Evolutionary conservation across 1,140 invertebrate species (phyloP), one percentile per base, ranked within the genome.

Genomic region (Pinna nobilis): DNA sequence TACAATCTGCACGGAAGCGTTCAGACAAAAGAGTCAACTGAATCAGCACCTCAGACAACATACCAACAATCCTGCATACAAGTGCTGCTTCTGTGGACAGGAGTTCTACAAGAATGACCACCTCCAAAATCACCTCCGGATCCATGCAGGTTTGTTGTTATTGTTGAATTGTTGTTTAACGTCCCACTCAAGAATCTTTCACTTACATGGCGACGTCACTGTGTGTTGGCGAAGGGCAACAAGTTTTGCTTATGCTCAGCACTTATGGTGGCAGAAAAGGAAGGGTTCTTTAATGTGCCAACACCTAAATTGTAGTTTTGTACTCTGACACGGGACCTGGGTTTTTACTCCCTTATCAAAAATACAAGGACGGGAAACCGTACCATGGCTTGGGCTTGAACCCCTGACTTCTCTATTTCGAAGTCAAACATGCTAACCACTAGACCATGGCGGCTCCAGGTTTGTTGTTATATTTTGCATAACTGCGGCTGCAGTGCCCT

Each of bases 31-130:
- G 13, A 53, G 41, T 20, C 30, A 51, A 18, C 66, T 82, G 28
- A 72, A 70, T 35, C 33, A 28, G n/a, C 79, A 81, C 49, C 64
- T 67, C 51, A 63, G 81, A 33, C 74, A 74, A 18, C 84, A 79
- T 33, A 41, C 28, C 23, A 63, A 32, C 4, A 44, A 63, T 15
- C 35, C 39, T 11, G 35, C 35, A 15, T 63, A 63, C 37, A 63
- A 44, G 23, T 63, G 59, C 39, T 39, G 35, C 25, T 63, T 63
- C 37, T 63, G 59, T 63, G 39, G 39, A 30, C 59, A 63, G 25
- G 39, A 25, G 15, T 63, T 63, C 37, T 20, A 37, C n/a, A 44
- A 63, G 5, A 44, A 63, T 63, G 59, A 63, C 39, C 59, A 63
- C 28, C 37, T 63, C 20, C 59, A 63, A 44, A 63, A 39, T 11